These are phyloP conservation scores for Lasioglossum pauxillum DNA, from an alignment of 2,888 invertebrate genomes.

Conservation along the genomic window DNA sequence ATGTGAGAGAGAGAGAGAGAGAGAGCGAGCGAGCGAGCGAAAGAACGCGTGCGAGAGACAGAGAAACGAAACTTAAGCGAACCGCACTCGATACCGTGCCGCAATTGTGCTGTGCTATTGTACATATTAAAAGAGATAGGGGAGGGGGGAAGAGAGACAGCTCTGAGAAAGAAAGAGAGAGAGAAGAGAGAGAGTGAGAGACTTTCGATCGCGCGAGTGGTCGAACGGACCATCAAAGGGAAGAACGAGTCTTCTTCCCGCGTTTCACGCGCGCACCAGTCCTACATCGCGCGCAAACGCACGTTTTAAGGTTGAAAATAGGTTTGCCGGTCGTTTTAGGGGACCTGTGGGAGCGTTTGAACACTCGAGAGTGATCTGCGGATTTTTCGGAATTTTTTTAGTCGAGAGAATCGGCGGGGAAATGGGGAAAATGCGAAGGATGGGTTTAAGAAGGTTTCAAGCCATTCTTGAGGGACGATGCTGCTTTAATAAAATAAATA, in stretches of 20 bases:
- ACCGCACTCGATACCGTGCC: constrained; percentile 74
- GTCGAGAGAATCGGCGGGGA: background rate
- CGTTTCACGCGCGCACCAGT: constrained; percentile 48
- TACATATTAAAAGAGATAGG: constrained; percentile 67
- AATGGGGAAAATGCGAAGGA: background rate
- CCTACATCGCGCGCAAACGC: background rate
- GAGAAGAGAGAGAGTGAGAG: background rate
- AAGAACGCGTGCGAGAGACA: constrained; percentile 36
- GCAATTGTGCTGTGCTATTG: constrained; percentile 78
- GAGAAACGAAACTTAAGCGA: constrained; percentile 52
- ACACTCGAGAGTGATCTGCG: background rate
- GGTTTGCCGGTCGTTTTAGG: background rate
- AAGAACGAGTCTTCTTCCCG: constrained; percentile 31
- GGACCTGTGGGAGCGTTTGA: background rate
- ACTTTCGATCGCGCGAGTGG: constrained; percentile 28
- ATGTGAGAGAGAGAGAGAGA: constrained; percentile 13
- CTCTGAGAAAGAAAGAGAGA: background rate
- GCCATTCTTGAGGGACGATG: background rate
- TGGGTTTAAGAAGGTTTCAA: background rate
- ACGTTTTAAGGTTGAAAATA: background rate
- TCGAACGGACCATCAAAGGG: background rate
- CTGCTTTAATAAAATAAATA: background rate
- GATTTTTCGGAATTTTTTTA: background rate
- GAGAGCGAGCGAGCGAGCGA: constrained; percentile 13
- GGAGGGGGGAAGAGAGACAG: background rate